These are phyloP conservation scores for Cacatua alba DNA, from an alignment of 2,113 vertebrate species.

Conservation along the genomic window DNA sequence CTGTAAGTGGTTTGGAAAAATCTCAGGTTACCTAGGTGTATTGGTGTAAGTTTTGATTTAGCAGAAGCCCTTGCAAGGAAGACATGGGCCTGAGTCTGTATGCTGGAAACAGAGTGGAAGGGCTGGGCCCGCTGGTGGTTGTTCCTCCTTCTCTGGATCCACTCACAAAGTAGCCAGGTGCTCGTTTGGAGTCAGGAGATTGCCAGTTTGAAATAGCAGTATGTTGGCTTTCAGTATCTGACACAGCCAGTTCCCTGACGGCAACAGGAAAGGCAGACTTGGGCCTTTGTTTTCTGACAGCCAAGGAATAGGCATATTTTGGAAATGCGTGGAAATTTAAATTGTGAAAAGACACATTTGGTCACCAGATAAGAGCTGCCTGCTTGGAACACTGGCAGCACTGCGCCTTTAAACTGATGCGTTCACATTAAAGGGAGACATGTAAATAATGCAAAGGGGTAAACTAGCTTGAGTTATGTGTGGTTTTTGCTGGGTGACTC, in stretches of 20 bases:
- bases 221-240: background rate
- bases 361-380: background rate
- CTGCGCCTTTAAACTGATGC: slow-evolving; percentile 40
- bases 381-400: background rate
- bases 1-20: background rate
- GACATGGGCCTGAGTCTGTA: background rate
- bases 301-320: background rate
- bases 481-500: slow-evolving; percentile 63
- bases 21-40: background rate
- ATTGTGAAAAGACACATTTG: background rate
- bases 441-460: slow-evolving; percentile 70
- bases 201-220: background rate
- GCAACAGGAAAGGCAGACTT: background rate
- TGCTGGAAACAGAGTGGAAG: background rate
- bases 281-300: background rate
- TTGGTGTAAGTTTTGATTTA: background rate
- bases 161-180: background rate
- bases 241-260: background rate
- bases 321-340: background rate
- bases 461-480: slow-evolving; percentile 62
- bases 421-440: slow-evolving; percentile 39
- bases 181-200: background rate
- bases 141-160: background rate
- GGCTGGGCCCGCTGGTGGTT: fast-evolving
- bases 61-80: background rate